Evolutionary conservation across 2,888 invertebrate genomes (phyloP).

Genomic region (Megaustenia siamemsis): DNA sequence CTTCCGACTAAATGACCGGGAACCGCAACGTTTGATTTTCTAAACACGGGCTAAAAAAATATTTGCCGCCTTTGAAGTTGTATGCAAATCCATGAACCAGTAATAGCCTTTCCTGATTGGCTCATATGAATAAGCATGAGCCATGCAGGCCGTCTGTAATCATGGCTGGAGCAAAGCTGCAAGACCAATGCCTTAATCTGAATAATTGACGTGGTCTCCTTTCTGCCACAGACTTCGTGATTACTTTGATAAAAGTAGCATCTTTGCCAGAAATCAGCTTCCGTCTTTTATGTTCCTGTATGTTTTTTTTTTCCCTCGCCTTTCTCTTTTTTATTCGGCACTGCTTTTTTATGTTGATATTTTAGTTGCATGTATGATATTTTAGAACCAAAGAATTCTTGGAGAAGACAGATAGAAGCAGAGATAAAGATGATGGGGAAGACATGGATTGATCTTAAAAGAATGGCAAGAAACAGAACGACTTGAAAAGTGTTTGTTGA

Average conservation of each 20-base stretch:
- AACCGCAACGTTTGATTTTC: not conserved
- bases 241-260: slow-evolving; percentile 11
- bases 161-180: slow-evolving; percentile 13
- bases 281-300: not conserved
- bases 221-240: not conserved
- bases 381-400: too few species aligned
- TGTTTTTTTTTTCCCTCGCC: too few species aligned
- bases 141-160: not conserved
- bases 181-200: not conserved
- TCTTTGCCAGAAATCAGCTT: not conserved
- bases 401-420: too few species aligned
- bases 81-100: slow-evolving; percentile 30
- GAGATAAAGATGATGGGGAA: too few species aligned
- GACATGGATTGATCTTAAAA: too few species aligned
- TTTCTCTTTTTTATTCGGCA: too few species aligned
- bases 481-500: too few species aligned
- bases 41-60: slow-evolving; percentile 4
- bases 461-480: too few species aligned
- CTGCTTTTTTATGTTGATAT: too few species aligned
- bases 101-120: not conserved
- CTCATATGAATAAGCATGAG: slow-evolving; percentile 1
- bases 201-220: slow-evolving; percentile 15
- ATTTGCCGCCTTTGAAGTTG: slow-evolving; percentile 36
- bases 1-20: not conserved
- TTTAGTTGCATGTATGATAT: too few species aligned